phyloP scores from a whole-genome alignment of 2,888 invertebrate genomes.

The Norana najaformis region DNA sequence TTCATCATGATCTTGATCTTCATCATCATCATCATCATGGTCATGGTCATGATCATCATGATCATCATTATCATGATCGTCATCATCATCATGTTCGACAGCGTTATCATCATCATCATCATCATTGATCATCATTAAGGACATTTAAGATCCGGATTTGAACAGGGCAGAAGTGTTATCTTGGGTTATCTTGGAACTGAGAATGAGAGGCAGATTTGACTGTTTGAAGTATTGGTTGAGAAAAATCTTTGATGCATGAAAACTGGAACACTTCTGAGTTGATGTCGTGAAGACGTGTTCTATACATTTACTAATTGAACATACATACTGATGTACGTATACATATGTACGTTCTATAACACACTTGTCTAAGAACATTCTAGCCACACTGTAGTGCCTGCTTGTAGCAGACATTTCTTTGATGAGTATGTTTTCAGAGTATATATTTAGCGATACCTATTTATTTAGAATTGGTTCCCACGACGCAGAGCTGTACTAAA shows the following conservation, averaged over 20 bases:
- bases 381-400: conserved; percentile 9
- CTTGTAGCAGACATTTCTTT: not conserved
- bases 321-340: not conserved
- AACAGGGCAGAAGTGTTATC: not conserved
- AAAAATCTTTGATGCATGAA: not conserved
- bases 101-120: no score
- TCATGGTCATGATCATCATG: no score
- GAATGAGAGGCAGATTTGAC: not conserved
- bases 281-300: not conserved
- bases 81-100: no score
- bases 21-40: no score
- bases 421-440: not conserved
- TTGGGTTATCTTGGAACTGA: not conserved
- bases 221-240: not conserved
- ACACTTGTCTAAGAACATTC: not conserved
- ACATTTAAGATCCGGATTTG: not conserved
- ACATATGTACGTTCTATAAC: not conserved
- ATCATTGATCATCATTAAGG: no score
- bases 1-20: no score
- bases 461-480: not conserved
- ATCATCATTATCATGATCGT: no score
- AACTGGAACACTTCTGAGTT: not conserved
- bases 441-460: conserved; percentile 5
- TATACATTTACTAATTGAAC: not conserved
- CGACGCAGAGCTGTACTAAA: not conserved